Percentiles rank a stretch among this genome's conserved stretches.
Evolutionary conservation across 2,113 vertebrate species (phyloP).

Genomic region (Balaeniceps rex): DNA sequence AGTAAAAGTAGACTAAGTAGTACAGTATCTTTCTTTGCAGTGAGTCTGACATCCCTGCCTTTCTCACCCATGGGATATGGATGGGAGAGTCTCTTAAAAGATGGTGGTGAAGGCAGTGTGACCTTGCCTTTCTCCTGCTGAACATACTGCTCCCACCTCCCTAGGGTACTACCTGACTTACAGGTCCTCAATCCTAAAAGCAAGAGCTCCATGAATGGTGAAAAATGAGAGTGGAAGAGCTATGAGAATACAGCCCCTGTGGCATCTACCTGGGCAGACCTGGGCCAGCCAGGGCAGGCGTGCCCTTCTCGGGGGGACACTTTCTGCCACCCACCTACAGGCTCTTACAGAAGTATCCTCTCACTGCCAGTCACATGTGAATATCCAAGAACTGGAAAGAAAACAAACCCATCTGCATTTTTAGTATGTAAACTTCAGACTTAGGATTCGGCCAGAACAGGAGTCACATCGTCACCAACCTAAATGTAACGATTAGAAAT

Average conservation of each 20-base stretch:
- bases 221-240: not conserved
- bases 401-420: not conserved
- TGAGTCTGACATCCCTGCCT: not conserved
- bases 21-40: not conserved
- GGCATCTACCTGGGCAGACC: not conserved
- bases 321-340: not conserved
- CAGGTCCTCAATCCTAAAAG: not conserved
- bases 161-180: not conserved
- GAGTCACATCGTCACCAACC: not conserved
- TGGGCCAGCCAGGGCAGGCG: not conserved
- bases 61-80: not conserved
- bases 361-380: not conserved
- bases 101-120: not conserved
- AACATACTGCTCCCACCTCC: not conserved
- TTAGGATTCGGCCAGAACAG: not conserved
- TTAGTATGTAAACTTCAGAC: not conserved
- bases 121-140: not conserved
- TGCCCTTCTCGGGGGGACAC: not conserved
- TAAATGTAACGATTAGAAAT: rapidly evolving
- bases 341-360: not conserved
- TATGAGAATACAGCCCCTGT: not conserved
- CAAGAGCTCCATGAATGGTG: not conserved
- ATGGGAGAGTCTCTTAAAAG: not conserved
- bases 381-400: not conserved
- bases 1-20: not conserved